phyloP scores from a whole-genome alignment of 2,888 invertebrate species.

The Sepioteuthis lessoniana region DNA sequence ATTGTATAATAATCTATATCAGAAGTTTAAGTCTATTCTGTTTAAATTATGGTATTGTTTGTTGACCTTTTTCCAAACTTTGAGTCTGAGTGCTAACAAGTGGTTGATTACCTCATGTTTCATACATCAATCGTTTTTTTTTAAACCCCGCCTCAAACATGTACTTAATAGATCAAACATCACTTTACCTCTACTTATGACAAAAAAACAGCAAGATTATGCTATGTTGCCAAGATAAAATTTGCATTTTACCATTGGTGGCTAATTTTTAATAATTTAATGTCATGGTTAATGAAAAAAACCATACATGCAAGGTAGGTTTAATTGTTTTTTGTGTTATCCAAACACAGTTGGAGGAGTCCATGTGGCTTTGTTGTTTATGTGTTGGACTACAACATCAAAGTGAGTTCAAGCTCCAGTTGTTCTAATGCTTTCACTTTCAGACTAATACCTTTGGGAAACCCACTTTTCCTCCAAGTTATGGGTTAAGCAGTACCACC shows the following conservation, averaged over 20 bases:
- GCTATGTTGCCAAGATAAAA: background rate
- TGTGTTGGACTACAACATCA: no score
- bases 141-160: background rate
- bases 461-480: no score
- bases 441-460: no score
- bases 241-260: background rate
- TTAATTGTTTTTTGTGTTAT: no score
- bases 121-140: background rate
- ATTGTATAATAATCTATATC: no score
- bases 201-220: background rate
- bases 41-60: background rate
- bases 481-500: no score
- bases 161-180: conserved; percentile 2
- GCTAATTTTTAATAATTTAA: background rate
- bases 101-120: background rate
- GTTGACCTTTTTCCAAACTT: background rate
- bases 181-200: background rate
- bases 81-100: background rate
- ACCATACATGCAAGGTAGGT: no score
- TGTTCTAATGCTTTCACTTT: no score
- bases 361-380: no score
- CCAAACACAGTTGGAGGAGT: no score
- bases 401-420: no score
- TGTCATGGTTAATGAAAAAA: no score
- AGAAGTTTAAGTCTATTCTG: background rate